A percentile compares a stretch with the other conserved stretches of the same genome.
These are phyloP conservation scores for Drosophila tropicalis DNA, from an alignment of 1,140 invertebrate genomes.

Conservation along the genomic window DNA sequence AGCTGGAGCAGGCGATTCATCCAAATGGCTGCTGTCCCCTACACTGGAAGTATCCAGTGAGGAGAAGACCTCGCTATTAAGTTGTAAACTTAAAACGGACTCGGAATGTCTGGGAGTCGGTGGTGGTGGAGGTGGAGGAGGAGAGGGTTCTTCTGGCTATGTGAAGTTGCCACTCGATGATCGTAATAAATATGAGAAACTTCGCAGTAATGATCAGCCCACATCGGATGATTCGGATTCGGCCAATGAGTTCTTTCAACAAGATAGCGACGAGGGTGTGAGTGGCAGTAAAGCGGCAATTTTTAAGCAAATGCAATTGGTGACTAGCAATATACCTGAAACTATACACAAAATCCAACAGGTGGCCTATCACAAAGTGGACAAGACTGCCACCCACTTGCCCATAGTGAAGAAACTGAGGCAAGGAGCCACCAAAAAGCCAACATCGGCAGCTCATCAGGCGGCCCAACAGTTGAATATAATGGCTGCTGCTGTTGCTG, in stretches of 20 bases:
- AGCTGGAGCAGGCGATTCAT: conserved; percentile 54
- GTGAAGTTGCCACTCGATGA: conserved; percentile 88
- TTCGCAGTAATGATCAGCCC: conserved; percentile 85
- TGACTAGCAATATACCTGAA: conserved; percentile 84
- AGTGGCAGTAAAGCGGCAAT: conserved; percentile 71
- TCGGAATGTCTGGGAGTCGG: conserved; percentile 51
- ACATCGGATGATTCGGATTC: conserved; percentile 86
- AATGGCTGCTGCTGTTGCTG: conserved; percentile 66
- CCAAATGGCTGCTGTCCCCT: conserved; percentile 80
- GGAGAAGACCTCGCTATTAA: conserved; percentile 79
- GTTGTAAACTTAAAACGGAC: conserved; percentile 70
- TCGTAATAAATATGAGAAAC: conserved; percentile 91
- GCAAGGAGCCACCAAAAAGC: conserved; percentile 83
- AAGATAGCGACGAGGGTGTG: conserved; percentile 63
- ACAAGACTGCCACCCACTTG: conserved; percentile 76
- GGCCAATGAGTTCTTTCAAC: conserved; percentile 65
- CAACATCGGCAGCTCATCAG: conserved; percentile 73
- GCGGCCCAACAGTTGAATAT: conserved; percentile 77
- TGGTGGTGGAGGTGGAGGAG: conserved; percentile 8
- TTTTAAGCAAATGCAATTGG: conserved; percentile 85
- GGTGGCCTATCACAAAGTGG: conserved; percentile 84
- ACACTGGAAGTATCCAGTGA: conserved; percentile 77
- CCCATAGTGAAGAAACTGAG: conserved; percentile 83
- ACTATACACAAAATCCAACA: conserved; percentile 83
- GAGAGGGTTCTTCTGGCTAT: conserved; percentile 78